Conservation (phyloP, 2,113 vertebrate genomes). For the Saccopteryx bilineata region DNA sequence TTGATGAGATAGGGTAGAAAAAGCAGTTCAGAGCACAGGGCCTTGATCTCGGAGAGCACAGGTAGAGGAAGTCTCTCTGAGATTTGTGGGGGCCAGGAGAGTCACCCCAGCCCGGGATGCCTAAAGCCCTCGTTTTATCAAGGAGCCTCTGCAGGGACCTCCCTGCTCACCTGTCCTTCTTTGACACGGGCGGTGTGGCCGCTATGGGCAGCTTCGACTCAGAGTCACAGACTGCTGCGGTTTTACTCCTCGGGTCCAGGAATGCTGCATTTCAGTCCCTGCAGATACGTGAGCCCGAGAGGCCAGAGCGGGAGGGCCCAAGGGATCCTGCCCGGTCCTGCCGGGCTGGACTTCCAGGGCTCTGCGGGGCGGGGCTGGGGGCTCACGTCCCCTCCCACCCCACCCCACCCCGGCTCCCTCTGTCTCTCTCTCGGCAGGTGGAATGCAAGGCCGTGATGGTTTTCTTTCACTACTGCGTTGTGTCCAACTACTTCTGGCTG, state of each 20-base stretch:
- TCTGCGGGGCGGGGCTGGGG: rapidly evolving
- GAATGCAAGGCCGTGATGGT: constrained; percentile 98
- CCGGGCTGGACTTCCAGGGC: not conserved
- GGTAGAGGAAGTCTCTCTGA: not conserved
- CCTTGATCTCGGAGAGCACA: not conserved
- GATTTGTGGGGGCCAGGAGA: not conserved
- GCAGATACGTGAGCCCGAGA: not conserved
- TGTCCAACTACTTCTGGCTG: constrained; percentile 99
- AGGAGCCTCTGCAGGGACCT: not conserved
- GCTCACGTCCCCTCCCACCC: rapidly evolving
- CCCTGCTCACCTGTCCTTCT: not conserved
- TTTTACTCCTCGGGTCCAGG: not conserved
- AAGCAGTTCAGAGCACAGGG: not conserved
- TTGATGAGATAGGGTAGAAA: not conserved
- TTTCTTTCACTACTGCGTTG: constrained; percentile 99
- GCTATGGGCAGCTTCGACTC: not conserved
- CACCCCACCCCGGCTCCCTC: not conserved
- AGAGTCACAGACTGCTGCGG: not conserved
- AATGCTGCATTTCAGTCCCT: not conserved
- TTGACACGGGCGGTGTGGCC: not conserved
- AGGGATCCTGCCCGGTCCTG: not conserved
- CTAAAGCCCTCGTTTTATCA: not conserved
- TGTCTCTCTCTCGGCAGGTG: constrained; percentile 87
- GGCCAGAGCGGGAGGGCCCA: not conserved
- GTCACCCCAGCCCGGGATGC: not conserved